Evolutionary conservation across 2,888 invertebrate genomes (phyloP), one percentile per base, ranked within the genome.

Genomic region (Heteromyza rotundicornis): DNA sequence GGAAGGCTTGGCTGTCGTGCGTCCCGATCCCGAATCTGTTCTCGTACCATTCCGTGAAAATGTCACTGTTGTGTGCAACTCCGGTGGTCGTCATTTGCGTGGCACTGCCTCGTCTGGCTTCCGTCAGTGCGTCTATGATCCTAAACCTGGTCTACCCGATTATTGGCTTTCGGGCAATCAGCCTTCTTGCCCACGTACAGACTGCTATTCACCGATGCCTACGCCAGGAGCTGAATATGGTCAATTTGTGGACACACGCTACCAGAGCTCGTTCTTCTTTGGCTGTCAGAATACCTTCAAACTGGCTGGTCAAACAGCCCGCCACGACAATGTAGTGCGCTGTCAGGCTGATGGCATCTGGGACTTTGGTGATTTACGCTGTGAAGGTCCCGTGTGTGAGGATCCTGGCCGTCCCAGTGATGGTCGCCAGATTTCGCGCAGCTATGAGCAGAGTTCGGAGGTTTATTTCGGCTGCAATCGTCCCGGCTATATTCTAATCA

Each of bases 221-320:
- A 94, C 96, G 14, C 93, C 96, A 8, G 97, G 98, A 22, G 96
- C 96, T 1, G 95, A 94, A 80, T 97, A 96, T 75, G 95, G 96
- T 1, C 90, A 92, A 81, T 92, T 90, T 74, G 85, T 89, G 14
- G 95, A 96, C 77, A 95, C 96, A 0, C 91, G 91, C 82, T 96
- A 91, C 77, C 95, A 96, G 82, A 94, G 96, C 35, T 94, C 93
- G 2, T 96, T 97, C 86, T 95, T 93, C 86, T 97, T 97, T 79
- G 95, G 96, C 35, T 98, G 97, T 75, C 95, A 95, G 84, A 95
- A 96, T 68, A 97, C 97, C 0, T 98, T 97, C 79, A 95, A 95
- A 78, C 85, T 96, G 16, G 95, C 94, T 19, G 96, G 96, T 1
- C 95, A 96, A 84, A 95, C 96, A 1, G 92, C 90, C 67, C 90